phyloP scores from a whole-genome alignment of 2,797 vertebrate species.

The Chromobotia macracanthus region DNA sequence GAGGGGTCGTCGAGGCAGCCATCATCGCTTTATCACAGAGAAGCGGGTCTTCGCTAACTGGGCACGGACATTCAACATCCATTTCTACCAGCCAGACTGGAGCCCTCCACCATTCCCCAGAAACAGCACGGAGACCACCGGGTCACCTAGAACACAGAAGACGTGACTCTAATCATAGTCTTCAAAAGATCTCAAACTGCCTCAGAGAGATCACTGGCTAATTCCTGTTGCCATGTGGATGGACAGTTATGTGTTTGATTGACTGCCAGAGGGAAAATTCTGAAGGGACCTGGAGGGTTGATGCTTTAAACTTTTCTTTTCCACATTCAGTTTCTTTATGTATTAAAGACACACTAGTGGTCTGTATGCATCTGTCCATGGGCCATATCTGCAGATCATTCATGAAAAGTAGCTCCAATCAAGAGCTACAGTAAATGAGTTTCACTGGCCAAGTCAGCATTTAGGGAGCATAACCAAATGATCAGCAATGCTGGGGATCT shows the following conservation, averaged over 20 bases:
- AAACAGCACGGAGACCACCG: slow-evolving; percentile 59
- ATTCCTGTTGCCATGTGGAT: slow-evolving; percentile 21
- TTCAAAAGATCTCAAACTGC: slow-evolving; percentile 22
- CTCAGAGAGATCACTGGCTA: slow-evolving; percentile 28
- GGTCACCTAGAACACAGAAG: slow-evolving; percentile 43
- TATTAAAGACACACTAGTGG: neutral
- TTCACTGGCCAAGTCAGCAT: neutral
- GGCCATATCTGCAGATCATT: slow-evolving; percentile 4
- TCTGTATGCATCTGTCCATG: neutral
- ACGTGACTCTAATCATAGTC: slow-evolving; percentile 65
- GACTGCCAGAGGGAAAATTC: neutral
- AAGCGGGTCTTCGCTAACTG: slow-evolving; percentile 94
- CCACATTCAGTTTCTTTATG: slow-evolving; percentile 11
- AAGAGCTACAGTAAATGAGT: neutral
- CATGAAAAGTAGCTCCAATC: neutral
- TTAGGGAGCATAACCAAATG: neutral
- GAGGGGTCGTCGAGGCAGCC: slow-evolving; percentile 91
- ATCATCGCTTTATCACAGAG: slow-evolving; percentile 98
- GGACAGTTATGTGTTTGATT: neutral
- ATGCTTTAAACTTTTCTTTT: slow-evolving; percentile 31
- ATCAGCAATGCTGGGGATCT: no score
- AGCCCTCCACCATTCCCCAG: slow-evolving; percentile 78
- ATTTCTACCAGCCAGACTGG: slow-evolving; percentile 97
- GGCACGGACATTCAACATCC: slow-evolving; percentile 93
- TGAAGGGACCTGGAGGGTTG: neutral